phyloP scores from a whole-genome alignment of 1,140 invertebrate species.

The Drosophila miranda region DNA sequence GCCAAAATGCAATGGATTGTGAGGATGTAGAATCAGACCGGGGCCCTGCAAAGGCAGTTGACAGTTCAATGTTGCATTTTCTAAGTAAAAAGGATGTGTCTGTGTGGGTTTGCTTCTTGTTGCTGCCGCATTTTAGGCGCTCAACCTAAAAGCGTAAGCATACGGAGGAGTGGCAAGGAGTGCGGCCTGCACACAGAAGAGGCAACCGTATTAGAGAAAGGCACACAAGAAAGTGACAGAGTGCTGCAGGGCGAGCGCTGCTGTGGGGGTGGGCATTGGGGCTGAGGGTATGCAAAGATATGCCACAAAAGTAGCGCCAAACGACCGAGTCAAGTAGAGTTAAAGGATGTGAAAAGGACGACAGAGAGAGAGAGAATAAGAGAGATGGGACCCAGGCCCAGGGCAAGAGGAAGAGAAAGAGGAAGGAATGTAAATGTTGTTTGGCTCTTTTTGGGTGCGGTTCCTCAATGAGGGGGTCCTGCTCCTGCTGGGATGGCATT shows the following conservation, averaged over 20 bases:
- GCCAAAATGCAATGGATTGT: conserved; percentile 66
- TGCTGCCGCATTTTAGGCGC: conserved; percentile 61
- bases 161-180: conserved; percentile 1
- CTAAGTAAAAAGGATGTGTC: conserved; percentile 57
- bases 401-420: neutral
- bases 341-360: conserved; percentile 30
- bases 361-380: neutral
- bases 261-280: neutral
- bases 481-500: conserved; percentile 17
- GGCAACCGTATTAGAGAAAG: conserved; percentile 43
- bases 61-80: conserved; percentile 77
- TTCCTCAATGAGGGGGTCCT: conserved; percentile 21
- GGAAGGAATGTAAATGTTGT: conserved; percentile 44
- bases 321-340: conserved; percentile 65
- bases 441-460: conserved; percentile 43
- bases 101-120: conserved; percentile 13
- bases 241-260: conserved; percentile 2
- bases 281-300: conserved; percentile 44
- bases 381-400: neutral
- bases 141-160: conserved; percentile 53
- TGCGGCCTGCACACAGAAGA: conserved; percentile 1
- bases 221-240: conserved; percentile 58
- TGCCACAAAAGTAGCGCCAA: conserved; percentile 63
- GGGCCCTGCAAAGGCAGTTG: conserved; percentile 41
- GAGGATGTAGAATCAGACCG: conserved; percentile 13